Evolutionary conservation across 2,113 vertebrate genomes (phyloP).

Genomic region (Anseranas semipalmata): DNA sequence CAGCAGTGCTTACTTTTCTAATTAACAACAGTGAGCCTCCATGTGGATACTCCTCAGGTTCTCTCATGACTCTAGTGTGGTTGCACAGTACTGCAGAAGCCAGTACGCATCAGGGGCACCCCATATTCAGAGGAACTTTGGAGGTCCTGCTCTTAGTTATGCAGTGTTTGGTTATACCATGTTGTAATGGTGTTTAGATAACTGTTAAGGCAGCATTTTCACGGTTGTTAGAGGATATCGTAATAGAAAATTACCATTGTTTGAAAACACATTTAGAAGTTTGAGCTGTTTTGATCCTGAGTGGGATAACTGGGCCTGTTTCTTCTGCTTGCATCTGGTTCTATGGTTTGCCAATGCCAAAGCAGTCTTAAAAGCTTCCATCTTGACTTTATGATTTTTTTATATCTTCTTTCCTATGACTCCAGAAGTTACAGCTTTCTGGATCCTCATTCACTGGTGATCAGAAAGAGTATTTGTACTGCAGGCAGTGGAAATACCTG

Average conservation of each 20-base stretch:
- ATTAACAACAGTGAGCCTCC: not conserved
- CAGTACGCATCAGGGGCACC: not conserved
- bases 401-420: not conserved
- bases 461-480: not conserved
- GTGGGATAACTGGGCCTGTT: not conserved
- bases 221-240: not conserved
- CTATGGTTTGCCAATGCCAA: not conserved
- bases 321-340: not conserved
- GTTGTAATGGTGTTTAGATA: not conserved
- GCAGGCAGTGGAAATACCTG: not conserved
- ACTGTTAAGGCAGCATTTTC: not conserved
- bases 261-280: not conserved
- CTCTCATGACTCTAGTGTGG: not conserved
- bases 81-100: not conserved
- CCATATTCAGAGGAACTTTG: not conserved
- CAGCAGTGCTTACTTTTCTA: not conserved
- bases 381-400: not conserved
- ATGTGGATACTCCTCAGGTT: accelerated
- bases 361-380: not conserved
- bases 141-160: not conserved
- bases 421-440: not conserved
- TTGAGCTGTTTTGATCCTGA: not conserved
- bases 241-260: not conserved
- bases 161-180: not conserved
- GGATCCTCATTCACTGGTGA: not conserved